These are phyloP conservation scores for Conger conger DNA, from an alignment of 2,113 vertebrate genomes.

Conservation along the genomic window DNA sequence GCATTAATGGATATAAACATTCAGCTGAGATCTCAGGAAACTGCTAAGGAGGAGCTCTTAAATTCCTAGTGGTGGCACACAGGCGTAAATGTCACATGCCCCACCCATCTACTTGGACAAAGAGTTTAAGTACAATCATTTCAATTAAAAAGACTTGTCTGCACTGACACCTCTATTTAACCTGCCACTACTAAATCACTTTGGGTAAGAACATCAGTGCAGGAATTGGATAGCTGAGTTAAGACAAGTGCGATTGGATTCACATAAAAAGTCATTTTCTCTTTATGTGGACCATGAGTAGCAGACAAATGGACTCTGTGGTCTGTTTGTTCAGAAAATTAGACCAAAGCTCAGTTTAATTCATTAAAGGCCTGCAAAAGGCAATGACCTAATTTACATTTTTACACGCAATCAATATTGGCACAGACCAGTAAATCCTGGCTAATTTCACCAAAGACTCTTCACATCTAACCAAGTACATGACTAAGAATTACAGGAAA, in stretches of 20 bases:
- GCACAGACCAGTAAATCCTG: not conserved
- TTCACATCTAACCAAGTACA: not conserved
- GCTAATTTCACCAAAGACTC: not conserved
- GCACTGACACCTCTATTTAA: constrained; percentile 1
- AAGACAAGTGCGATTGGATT: constrained; percentile 6
- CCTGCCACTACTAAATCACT: constrained; percentile 4
- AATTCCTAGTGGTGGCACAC: constrained; percentile 3
- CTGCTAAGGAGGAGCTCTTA: not conserved
- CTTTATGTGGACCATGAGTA: not conserved
- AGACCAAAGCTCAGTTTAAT: not conserved
- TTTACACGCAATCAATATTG: not conserved
- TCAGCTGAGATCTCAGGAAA: not conserved
- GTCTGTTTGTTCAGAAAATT: not conserved
- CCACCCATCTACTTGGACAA: constrained; percentile 1
- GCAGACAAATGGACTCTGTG: constrained; percentile 5
- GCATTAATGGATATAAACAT: not conserved
- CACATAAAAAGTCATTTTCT: not conserved
- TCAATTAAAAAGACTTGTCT: constrained; percentile 21
- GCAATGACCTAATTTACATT: constrained; percentile 12
- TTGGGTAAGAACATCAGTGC: not conserved
- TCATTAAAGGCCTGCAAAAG: not conserved
- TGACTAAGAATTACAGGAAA: not conserved
- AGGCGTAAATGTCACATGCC: constrained; percentile 15
- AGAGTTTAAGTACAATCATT: constrained; percentile 21
- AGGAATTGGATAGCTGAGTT: not conserved